Evolutionary conservation across 2,797 vertebrate genomes (phyloP).

Genomic region (Myripristis murdjan): DNA sequence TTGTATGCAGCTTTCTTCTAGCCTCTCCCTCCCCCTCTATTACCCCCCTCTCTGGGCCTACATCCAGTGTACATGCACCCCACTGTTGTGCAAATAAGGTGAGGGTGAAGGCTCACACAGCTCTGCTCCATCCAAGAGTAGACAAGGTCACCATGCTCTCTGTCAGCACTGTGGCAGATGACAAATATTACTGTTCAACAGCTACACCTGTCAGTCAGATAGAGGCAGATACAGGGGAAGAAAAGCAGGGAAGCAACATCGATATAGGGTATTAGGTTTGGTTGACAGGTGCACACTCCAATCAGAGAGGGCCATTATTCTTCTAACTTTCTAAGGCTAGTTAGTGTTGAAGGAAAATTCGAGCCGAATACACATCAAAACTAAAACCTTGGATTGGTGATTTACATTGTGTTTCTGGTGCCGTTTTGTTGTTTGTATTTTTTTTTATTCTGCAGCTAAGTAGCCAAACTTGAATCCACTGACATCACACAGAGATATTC

Average conservation of each 20-base stretch:
- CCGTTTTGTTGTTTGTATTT: too few species aligned
- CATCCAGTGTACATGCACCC: constrained; percentile 36
- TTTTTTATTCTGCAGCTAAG: too few species aligned
- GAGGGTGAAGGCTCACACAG: constrained; percentile 65
- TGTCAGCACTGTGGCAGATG: constrained; percentile 58
- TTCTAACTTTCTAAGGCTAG: background rate
- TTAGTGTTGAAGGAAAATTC: too few species aligned
- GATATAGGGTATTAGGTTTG: too few species aligned
- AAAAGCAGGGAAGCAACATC: background rate
- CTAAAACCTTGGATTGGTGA: too few species aligned
- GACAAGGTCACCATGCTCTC: constrained; percentile 62
- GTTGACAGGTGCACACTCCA: too few species aligned
- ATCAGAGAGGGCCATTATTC: background rate
- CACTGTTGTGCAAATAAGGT: constrained; percentile 62
- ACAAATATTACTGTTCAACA: constrained; percentile 22
- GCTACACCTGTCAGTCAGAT: background rate
- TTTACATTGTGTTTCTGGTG: too few species aligned
- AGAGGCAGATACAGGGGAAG: background rate
- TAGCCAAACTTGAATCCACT: too few species aligned
- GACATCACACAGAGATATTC: too few species aligned
- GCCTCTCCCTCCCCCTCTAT: background rate
- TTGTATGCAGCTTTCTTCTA: too few species aligned
- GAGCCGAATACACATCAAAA: too few species aligned
- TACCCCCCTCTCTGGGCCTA: constrained; percentile 27
- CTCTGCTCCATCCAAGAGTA: constrained; percentile 40